These are phyloP conservation scores for Gasterosteus aculeatus DNA, from an alignment of 2,113 vertebrate species.

Conservation along the genomic window DNA sequence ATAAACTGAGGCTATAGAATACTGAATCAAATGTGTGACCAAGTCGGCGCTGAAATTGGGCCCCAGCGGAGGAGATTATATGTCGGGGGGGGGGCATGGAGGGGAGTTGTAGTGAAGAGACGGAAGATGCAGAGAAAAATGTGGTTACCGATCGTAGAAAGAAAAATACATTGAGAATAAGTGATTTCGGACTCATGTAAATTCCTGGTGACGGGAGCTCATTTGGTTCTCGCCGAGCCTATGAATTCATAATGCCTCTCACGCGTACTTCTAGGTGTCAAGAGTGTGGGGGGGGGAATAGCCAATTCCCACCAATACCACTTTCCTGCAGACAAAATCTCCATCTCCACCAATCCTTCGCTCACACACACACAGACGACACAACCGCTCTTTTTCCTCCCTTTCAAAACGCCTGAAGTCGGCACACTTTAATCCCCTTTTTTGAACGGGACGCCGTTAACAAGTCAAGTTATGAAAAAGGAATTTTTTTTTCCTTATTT, in stretches of 20 bases:
- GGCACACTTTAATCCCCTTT: conserved; percentile 58
- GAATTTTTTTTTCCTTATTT: conserved; percentile 6
- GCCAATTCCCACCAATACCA: conserved; percentile 65
- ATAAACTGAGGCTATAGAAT: conserved; percentile 56
- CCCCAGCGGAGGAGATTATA: conserved; percentile 54
- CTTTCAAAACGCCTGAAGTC: conserved; percentile 20
- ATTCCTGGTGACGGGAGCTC: conserved; percentile 68
- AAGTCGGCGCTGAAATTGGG: conserved; percentile 55
- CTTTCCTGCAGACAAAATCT: conserved; percentile 40
- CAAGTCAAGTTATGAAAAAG: conserved; percentile 41
- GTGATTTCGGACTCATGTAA: conserved; percentile 68
- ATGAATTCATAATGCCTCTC: conserved; percentile 75
- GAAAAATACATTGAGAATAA: conserved; percentile 71
- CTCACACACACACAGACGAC: conserved; percentile 20
- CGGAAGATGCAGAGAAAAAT: conserved; percentile 14
- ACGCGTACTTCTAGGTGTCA: conserved; percentile 47
- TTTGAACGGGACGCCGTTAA: conserved; percentile 42
- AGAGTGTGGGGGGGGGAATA: conserved; percentile 49
- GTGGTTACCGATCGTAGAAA: conserved; percentile 51
- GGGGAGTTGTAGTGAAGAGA: conserved; percentile 4
- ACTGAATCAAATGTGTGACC: conserved; percentile 64
- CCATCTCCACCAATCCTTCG: conserved; percentile 44
- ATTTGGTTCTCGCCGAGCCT: conserved; percentile 64
- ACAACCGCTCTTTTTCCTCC: conserved; percentile 26
- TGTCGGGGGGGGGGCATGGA: background rate